phyloP scores from a whole-genome alignment of 2,113 vertebrate species.

The Chionis minor region DNA sequence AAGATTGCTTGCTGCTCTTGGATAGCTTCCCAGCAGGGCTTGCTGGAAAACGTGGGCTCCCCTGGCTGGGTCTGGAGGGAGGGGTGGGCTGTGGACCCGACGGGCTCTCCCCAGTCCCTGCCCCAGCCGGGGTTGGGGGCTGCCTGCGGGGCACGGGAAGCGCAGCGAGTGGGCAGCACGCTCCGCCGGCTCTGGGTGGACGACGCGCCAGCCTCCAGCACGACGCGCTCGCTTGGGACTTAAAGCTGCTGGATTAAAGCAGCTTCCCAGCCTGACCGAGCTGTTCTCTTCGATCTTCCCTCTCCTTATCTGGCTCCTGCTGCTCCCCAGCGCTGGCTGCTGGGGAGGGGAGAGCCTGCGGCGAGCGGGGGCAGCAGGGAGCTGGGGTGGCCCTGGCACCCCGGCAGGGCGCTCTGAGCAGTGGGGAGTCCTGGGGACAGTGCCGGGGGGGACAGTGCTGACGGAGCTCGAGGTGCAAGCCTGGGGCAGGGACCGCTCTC shows the following conservation, averaged over 20 bases:
- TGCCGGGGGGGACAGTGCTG: too few species aligned
- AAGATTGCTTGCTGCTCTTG: not conserved
- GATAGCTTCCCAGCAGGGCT: not conserved
- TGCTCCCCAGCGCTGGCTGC: not conserved
- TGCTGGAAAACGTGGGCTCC: not conserved
- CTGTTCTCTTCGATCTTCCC: not conserved
- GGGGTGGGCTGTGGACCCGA: not conserved
- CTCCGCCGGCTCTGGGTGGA: not conserved
- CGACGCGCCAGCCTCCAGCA: not conserved
- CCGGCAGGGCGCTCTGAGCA: not conserved
- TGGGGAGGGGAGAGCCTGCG: not conserved
- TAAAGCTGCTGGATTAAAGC: not conserved
- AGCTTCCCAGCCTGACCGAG: not conserved
- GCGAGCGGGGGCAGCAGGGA: not conserved
- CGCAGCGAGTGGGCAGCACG: not conserved
- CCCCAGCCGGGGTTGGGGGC: not conserved
- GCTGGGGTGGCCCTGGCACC: not conserved
- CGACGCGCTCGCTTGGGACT: not conserved
- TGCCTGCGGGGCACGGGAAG: not conserved
- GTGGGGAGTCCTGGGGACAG: not conserved
- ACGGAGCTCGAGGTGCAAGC: too few species aligned
- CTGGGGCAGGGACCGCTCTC: not conserved
- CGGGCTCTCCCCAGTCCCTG: not conserved
- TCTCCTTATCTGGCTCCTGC: too few species aligned
- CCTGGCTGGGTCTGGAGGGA: not conserved